These are phyloP conservation scores for Thunnus maccoyii DNA, from an alignment of 2,113 vertebrate species.

Conservation along the genomic window DNA sequence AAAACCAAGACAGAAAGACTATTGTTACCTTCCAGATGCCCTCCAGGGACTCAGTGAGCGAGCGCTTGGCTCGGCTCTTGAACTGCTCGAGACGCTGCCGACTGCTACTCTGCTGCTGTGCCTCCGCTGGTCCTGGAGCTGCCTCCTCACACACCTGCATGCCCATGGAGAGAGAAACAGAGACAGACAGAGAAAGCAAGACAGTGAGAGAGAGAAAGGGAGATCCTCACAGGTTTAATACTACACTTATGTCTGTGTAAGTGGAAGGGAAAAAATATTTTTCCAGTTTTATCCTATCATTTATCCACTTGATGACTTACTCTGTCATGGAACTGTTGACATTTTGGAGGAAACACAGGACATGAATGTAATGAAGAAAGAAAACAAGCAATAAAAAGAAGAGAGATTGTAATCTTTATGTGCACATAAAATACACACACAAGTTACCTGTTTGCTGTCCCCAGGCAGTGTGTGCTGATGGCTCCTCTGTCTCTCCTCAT, in stretches of 20 bases:
- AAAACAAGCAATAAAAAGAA: neutral
- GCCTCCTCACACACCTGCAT: constrained; percentile 66
- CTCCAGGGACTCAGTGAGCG: constrained; percentile 94
- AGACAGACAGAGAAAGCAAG: too few species aligned
- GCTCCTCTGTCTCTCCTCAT: constrained; percentile 92
- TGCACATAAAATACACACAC: neutral
- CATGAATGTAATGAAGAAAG: neutral
- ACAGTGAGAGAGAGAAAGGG: neutral
- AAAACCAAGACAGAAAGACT: neutral
- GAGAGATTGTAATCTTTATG: constrained; percentile 2
- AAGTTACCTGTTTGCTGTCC: constrained; percentile 88
- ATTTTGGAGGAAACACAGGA: neutral
- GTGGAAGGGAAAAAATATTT: too few species aligned
- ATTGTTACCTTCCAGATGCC: constrained; percentile 88
- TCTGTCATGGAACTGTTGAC: neutral
- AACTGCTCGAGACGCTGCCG: constrained; percentile 92
- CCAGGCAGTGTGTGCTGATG: constrained; percentile 87
- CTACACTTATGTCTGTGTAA: neutral
- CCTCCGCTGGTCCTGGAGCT: constrained; percentile 74
- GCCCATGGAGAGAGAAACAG: constrained; percentile 1
- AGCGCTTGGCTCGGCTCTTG: constrained; percentile 93
- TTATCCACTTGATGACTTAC: neutral
- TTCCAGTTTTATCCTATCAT: neutral
- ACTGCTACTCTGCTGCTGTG: constrained; percentile 86
- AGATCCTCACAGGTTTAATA: neutral